Evolutionary conservation across 2,113 vertebrate species (phyloP).

Genomic region (Toxotes chatareus): DNA sequence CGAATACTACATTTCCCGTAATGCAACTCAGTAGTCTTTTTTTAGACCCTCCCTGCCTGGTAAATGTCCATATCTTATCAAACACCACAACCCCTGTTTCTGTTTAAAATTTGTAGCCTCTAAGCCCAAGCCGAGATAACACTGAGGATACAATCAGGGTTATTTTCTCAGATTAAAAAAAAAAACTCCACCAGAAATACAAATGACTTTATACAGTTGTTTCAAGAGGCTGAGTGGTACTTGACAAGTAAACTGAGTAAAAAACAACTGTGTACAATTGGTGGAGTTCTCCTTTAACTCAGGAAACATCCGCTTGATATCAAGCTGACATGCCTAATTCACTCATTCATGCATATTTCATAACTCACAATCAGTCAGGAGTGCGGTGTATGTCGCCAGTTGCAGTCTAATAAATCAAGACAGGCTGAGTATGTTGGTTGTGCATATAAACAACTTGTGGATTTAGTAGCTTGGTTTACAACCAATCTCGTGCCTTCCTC

Average conservation of each 20-base stretch:
- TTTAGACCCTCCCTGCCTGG: no score
- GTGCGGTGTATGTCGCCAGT: slow-evolving; percentile 26
- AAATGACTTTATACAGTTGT: background rate
- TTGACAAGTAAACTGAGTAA: slow-evolving; percentile 3
- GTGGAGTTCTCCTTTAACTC: slow-evolving; percentile 19
- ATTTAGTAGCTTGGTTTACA: slow-evolving; percentile 67
- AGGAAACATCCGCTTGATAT: slow-evolving; percentile 33
- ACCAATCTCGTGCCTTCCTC: slow-evolving; percentile 71
- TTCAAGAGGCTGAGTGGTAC: background rate
- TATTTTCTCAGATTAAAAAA: background rate
- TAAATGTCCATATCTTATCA: background rate
- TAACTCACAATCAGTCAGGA: slow-evolving; percentile 41
- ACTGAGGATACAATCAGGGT: background rate
- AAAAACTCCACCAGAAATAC: background rate
- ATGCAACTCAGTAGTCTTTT: background rate
- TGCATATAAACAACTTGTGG: slow-evolving; percentile 75
- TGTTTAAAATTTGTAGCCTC: background rate
- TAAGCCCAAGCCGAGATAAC: background rate
- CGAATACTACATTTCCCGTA: slow-evolving; percentile 19
- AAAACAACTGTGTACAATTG: slow-evolving; percentile 12
- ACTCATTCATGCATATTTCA: slow-evolving; percentile 55
- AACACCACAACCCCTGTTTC: background rate
- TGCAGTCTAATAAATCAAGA: slow-evolving; percentile 53
- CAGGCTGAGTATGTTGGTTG: slow-evolving; percentile 45
- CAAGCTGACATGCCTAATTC: slow-evolving; percentile 28